Evolutionary conservation across 2,113 vertebrate genomes (phyloP), one percentile per base, ranked within the genome.

Genomic region (Corythornis cristatus): DNA sequence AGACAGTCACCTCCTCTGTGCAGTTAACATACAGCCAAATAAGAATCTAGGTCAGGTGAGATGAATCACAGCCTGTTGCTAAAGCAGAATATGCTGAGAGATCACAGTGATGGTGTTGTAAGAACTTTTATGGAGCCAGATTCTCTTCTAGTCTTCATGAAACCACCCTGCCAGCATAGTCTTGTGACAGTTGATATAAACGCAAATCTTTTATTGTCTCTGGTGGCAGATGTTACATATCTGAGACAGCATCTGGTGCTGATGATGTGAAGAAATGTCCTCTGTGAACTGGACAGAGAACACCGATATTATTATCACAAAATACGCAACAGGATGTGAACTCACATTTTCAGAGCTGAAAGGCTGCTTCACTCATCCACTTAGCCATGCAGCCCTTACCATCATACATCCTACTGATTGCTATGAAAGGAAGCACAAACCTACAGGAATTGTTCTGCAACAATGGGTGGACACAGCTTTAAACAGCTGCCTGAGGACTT

Each of bases 391-490:
- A 57, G 51, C 31, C 28, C 42, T 70, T 81, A 62, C 43, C 64
- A 71, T 65, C 68, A 35, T 56, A 35, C 71, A 67, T 89, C 86
- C 85, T 70, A 78, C 4, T 62, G 73, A 94, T 71, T 53, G 57
- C 79, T 65, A 25, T 42, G 33, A 91, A 77, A 96, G 90, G 95
- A 94, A 91, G 60, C 77, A 81, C 37, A 75, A 83, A 14, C 31
- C 65, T 72, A 23, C 70, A 85, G 64, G 92, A 91, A 66, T 73
- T 93, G 76, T 92, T 87, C 67, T 74, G 53, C 90, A 71, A 3
- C 6, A 28, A 74, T 90, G 85, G 92, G 86, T 92, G 92, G 93
- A 94, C 72, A 48, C 54, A 76, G 46, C 8, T 93, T 95, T 89
- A 70, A 87, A 76, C 70, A 93, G 42, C 83, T 93, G 92, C 37